Evolutionary conservation across 2,888 invertebrate species (phyloP).

Genomic region (Archips xylosteana): DNA sequence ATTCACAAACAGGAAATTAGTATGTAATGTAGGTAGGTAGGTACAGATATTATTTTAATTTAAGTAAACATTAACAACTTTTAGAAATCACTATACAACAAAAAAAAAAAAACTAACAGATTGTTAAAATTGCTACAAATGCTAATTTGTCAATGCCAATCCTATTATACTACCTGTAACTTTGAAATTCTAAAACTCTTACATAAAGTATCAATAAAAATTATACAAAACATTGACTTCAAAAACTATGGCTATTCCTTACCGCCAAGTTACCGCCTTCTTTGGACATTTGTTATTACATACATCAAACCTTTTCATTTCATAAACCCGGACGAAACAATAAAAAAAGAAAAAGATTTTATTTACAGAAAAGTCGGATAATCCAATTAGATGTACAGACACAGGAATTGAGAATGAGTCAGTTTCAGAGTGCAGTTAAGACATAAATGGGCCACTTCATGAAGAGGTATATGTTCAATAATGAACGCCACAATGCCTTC

Average conservation of each 20-base stretch:
- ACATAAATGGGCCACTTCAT: constrained; percentile 74
- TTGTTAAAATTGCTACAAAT: not conserved
- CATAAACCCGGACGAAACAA: constrained; percentile 17
- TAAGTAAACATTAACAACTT: constrained; percentile 1
- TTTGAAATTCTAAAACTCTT: not conserved
- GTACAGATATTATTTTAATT: not conserved
- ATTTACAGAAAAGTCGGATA: constrained; percentile 17
- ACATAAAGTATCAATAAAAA: not conserved
- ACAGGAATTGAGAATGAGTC: constrained; percentile 68
- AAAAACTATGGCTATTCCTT: not conserved
- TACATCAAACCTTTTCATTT: not conserved
- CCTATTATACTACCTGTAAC: not conserved
- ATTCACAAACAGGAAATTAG: constrained; percentile 14
- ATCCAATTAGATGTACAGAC: constrained; percentile 42
- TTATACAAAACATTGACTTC: not conserved
- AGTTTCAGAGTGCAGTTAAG: constrained; percentile 83
- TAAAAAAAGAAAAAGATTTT: constrained; percentile 13
- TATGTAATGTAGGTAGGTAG: not conserved
- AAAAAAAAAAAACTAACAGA: not conserved
- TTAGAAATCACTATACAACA: not conserved
- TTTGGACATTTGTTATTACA: not conserved
- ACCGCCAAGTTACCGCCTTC: too few species aligned
- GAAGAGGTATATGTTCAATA: constrained; percentile 72
- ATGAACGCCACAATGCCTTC: constrained; percentile 83
- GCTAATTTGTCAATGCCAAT: not conserved